Conservation (phyloP, 1,140 invertebrate genomes). For the Myzus persicae region DNA sequence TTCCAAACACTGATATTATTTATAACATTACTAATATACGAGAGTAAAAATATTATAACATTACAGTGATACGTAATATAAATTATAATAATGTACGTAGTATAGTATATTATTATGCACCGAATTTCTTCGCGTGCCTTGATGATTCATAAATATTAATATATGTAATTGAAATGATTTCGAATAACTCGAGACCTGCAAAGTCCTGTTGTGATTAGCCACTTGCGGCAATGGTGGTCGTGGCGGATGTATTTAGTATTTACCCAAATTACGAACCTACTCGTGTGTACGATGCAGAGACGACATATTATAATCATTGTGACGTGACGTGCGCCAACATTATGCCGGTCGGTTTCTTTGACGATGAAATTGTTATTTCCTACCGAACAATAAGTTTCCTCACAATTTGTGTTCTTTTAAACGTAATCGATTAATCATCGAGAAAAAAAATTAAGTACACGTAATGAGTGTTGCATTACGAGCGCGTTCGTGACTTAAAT, state of each 20-base stretch:
- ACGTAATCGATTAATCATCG: background rate
- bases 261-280: background rate
- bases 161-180: background rate
- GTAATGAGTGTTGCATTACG: background rate
- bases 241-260: background rate
- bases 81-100: background rate
- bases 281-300: background rate
- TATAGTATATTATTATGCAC: background rate
- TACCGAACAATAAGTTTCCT: background rate
- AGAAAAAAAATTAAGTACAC: constrained; percentile 8
- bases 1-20: too few relatives aligned
- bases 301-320: background rate
- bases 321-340: background rate
- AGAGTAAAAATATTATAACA: too few relatives aligned
- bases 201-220: background rate
- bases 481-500: background rate
- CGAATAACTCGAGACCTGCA: background rate
- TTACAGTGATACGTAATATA: too few relatives aligned
- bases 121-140: background rate
- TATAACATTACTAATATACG: too few relatives aligned
- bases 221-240: background rate
- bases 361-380: background rate
- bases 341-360: background rate
- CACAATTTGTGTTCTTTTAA: constrained; percentile 3
- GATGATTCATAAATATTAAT: background rate